phyloP scores from a whole-genome alignment of 2,888 invertebrate species.

The Andrena chrysosceles region DNA sequence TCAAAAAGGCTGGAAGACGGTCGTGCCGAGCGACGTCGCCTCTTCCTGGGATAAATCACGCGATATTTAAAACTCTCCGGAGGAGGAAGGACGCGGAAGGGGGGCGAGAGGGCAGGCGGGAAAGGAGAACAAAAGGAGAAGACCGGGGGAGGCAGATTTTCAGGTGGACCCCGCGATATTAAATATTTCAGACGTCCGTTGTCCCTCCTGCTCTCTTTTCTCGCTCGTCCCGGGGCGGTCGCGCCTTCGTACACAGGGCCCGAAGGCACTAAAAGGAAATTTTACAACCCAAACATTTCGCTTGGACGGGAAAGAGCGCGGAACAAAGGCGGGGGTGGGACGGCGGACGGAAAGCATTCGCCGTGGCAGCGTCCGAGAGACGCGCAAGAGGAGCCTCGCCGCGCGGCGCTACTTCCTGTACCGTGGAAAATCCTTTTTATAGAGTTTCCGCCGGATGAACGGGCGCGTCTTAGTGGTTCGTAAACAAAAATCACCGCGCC shows the following conservation, averaged over 20 bases:
- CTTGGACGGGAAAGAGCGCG: slow-evolving; percentile 29
- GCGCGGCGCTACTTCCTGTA: slow-evolving; percentile 33
- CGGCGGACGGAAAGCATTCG: slow-evolving; percentile 34
- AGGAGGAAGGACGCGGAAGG: background rate
- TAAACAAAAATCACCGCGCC: slow-evolving; percentile 69
- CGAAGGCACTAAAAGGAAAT: slow-evolving; percentile 58
- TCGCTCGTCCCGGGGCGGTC: slow-evolving; percentile 26
- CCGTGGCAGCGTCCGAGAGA: slow-evolving; percentile 31
- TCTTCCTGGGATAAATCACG: slow-evolving; percentile 66
- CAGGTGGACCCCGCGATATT: slow-evolving; percentile 62
- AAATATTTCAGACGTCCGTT: slow-evolving; percentile 69
- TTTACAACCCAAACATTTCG: slow-evolving; percentile 69
- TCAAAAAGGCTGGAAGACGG: background rate
- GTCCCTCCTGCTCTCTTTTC: slow-evolving; percentile 23
- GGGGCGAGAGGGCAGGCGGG: slow-evolving; percentile 22
- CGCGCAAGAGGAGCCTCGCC: slow-evolving; percentile 21
- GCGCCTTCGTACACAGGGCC: slow-evolving; percentile 43
- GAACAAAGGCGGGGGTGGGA: slow-evolving; percentile 26
- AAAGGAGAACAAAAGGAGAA: slow-evolving; percentile 33
- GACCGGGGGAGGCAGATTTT: slow-evolving; percentile 57
- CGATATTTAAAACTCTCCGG: slow-evolving; percentile 56
- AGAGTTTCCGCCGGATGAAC: slow-evolving; percentile 46
- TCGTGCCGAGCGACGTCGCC: background rate
- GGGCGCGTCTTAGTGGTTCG: slow-evolving; percentile 47
- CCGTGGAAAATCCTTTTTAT: slow-evolving; percentile 58